Base-by-base conservation (phyloP, 2,888 invertebrate species). In the Trypoxylon attenuatum region DNA sequence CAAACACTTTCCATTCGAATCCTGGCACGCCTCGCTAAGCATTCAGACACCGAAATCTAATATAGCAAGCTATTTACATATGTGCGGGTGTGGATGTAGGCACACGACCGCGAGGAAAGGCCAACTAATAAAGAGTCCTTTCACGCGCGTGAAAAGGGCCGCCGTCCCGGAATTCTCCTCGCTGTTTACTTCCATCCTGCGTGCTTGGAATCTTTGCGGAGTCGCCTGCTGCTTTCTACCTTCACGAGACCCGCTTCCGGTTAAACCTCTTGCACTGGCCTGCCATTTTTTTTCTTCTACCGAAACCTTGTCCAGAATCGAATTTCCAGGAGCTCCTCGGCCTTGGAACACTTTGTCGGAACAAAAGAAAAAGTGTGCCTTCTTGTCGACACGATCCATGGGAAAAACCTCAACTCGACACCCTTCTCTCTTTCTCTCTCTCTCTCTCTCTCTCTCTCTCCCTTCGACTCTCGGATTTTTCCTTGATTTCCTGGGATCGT, bases 41-140 rank as follows among this genome's bases (percentile, higher is more conserved):
- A 38, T 55, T 33, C 43, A 33, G 4, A 33, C 38, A 0, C 10
- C 19, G 51, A 54, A 66, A 73, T 57, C 60, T 56, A 73, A 73
- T 70, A 73, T 58, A 63, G 23, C 33, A 15, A 39, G 55, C 50
- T 53, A 59, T 65, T 58, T 70, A 60, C 55, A 55, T 56, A 60
- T 47, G 46, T 51, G 21, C 21, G 18, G 10, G 39, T 25, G 25
- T 19, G 46, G 52, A 49, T 5, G 25, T 25, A 8, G 8, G 25
- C 25, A 8, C 25, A 8, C 5, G n/a, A n/a, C n/a, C n/a, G 33
- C 5, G 33, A 5, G 33, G 33, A 33, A 33, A 41, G 59, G 56
- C 50, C 47, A 74, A 74, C 64, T 71, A 76, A 77, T 78, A 73
- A 73, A 61, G 67, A 75, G 59, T 57, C 65, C 62, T 63, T 70